A percentile compares a stretch with the other conserved stretches of the same genome.
Evolutionary conservation across 2,113 vertebrate genomes (phyloP).

Genomic region (Dromaius novaehollandiae): DNA sequence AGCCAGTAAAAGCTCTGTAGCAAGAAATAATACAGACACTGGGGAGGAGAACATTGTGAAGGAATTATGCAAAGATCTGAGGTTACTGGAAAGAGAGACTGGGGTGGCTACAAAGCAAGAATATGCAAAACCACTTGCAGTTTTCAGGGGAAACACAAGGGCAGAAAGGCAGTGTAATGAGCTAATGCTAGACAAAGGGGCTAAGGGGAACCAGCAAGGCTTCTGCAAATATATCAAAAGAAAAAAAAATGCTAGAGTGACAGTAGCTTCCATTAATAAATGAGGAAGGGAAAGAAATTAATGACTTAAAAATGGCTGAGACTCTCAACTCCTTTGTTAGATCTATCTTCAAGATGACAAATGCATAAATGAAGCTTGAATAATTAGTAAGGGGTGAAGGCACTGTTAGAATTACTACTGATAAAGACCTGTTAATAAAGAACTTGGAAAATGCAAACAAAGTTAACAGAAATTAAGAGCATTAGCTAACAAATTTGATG

Average conservation of each 20-base stretch:
- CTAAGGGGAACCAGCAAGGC: neutral
- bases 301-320: constrained; percentile 50
- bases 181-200: neutral
- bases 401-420: neutral
- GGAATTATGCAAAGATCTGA: neutral
- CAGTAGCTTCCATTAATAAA: constrained; percentile 49
- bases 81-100: neutral
- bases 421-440: neutral
- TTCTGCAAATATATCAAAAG: constrained; percentile 27
- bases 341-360: constrained; percentile 41
- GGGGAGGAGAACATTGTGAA: neutral
- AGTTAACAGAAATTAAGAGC: neutral
- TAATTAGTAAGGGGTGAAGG: constrained; percentile 41
- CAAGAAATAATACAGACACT: neutral
- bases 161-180: neutral
- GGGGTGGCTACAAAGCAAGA: neutral
- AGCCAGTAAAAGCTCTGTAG: neutral
- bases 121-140: neutral
- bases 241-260: neutral
- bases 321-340: constrained; percentile 32
- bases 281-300: constrained; percentile 41
- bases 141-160: neutral
- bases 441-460: constrained; percentile 31
- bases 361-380: constrained; percentile 33
- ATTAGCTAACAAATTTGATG: neutral